These are phyloP conservation scores for Rallus limicola DNA, from an alignment of 2,113 vertebrate genomes.

Conservation along the genomic window DNA sequence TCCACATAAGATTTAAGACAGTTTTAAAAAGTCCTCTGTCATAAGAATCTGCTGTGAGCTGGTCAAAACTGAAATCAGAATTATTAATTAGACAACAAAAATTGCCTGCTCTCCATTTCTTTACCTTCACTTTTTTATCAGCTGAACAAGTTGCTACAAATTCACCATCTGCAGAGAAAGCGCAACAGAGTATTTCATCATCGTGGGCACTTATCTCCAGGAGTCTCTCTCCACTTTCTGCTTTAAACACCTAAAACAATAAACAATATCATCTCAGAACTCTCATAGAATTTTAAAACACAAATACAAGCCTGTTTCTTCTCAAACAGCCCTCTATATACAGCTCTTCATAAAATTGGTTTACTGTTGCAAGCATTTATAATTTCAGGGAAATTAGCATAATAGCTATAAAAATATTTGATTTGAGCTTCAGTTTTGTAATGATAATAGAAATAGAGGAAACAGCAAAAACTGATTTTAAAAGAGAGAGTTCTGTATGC, in stretches of 20 bases:
- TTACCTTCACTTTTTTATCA: constrained; percentile 92
- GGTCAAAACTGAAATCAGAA: neutral
- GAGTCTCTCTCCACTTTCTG: constrained; percentile 90
- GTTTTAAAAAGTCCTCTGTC: neutral
- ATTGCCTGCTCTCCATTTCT: neutral
- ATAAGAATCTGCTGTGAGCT: neutral
- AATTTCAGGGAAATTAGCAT: neutral
- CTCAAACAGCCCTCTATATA: neutral
- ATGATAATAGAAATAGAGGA: neutral
- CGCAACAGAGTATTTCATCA: constrained; percentile 92
- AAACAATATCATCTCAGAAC: neutral
- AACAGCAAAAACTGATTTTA: neutral
- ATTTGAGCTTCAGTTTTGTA: neutral
- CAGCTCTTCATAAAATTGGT: neutral
- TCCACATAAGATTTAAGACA: neutral
- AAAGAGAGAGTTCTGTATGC: neutral
- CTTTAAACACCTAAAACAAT: constrained; percentile 87
- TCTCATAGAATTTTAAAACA: neutral
- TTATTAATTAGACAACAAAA: neutral
- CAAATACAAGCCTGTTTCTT: neutral
- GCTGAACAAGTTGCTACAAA: constrained; percentile 91
- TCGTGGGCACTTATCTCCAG: constrained; percentile 87
- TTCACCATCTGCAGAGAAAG: constrained; percentile 88
- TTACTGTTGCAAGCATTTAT: neutral
- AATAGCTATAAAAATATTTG: neutral